These are phyloP conservation scores for Synchiropus splendidus DNA, from an alignment of 2,113 vertebrate genomes.

Conservation along the genomic window DNA sequence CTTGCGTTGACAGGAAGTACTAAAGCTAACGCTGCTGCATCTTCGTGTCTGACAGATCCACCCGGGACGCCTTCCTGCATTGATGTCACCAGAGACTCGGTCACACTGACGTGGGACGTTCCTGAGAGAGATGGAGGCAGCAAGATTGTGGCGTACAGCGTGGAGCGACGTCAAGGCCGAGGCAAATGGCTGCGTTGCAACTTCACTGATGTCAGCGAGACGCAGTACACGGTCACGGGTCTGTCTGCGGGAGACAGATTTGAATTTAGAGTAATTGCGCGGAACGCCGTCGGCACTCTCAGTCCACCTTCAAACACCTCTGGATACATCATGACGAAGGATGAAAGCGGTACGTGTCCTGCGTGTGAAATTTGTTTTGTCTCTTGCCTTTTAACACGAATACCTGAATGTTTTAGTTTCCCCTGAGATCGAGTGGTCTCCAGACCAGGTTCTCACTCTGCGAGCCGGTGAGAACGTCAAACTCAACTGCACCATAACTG, in stretches of 20 bases:
- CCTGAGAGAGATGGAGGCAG: constrained; percentile 89
- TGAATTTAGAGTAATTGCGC: constrained; percentile 93
- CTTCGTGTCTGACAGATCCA: constrained; percentile 70
- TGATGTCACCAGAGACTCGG: constrained; percentile 91
- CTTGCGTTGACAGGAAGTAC: background rate
- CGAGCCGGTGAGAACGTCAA: constrained; percentile 87
- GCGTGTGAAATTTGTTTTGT: background rate
- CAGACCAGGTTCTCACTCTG: constrained; percentile 78
- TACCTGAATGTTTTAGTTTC: constrained; percentile 69
- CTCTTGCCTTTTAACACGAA: background rate
- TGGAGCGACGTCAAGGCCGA: constrained; percentile 87
- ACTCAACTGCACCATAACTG: constrained; percentile 79
- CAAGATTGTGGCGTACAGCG: constrained; percentile 91
- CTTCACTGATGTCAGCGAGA: constrained; percentile 89
- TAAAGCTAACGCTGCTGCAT: background rate
- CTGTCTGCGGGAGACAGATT: constrained; percentile 87
- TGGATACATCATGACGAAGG: constrained; percentile 92
- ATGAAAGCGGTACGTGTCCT: constrained; percentile 82
- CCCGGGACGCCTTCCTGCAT: constrained; percentile 93
- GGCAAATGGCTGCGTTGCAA: constrained; percentile 92
- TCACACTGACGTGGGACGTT: constrained; percentile 88
- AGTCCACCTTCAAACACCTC: constrained; percentile 97
- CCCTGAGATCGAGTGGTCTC: constrained; percentile 84
- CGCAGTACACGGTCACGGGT: constrained; percentile 86
- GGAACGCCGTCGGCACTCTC: constrained; percentile 92